A percentile compares a stretch with the other conserved stretches of the same genome.
Evolutionary conservation across 2,888 invertebrate species (phyloP).

Genomic region (Hydrotaea diabolus): DNA sequence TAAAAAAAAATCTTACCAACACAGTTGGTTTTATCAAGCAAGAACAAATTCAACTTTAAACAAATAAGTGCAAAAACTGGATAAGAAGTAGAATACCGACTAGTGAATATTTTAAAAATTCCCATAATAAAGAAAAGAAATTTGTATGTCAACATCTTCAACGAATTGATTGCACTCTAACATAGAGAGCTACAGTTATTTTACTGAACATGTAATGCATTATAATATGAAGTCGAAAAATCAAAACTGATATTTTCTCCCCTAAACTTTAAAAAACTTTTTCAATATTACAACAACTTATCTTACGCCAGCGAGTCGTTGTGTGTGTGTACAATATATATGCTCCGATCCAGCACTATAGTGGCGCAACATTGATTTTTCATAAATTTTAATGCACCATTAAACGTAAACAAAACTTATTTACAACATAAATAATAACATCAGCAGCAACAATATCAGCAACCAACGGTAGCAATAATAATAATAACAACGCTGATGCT

Average conservation of each 20-base stretch:
- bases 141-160: no score
- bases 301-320: constrained; percentile 64
- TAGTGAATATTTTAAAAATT: no score
- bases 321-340: background rate
- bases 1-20: no score
- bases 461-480: constrained; percentile 11
- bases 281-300: constrained; percentile 75
- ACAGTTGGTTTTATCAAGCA: no score
- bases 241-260: background rate
- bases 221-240: constrained; percentile 27
- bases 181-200: no score
- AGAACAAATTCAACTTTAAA: no score
- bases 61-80: no score
- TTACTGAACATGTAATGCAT: no score
- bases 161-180: no score
- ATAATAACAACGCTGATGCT: constrained; percentile 5
- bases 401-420: constrained; percentile 59
- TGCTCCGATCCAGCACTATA: constrained; percentile 34
- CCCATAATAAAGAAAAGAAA: no score
- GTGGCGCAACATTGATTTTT: constrained; percentile 67
- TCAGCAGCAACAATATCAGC: background rate
- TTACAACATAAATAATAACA: constrained; percentile 21
- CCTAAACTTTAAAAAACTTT: background rate
- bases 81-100: no score
- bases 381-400: constrained; percentile 69